A percentile compares a stretch with the other conserved stretches of the same genome.
Conservation (phyloP, 2,797 vertebrate genomes). For the Enteromius anoplus region DNA sequence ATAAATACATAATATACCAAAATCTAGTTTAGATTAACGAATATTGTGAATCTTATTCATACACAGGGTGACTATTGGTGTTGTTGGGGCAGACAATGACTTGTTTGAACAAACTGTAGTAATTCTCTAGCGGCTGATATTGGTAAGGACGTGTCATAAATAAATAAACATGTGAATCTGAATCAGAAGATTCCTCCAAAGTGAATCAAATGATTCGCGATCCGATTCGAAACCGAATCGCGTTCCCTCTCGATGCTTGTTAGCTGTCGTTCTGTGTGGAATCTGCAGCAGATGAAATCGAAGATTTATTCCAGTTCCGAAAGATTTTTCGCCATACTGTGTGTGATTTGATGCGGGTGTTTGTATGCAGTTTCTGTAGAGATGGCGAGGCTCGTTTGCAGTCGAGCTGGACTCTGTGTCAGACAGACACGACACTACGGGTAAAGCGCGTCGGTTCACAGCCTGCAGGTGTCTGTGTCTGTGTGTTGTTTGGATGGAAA, state of each 20-base stretch:
- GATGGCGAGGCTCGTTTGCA: background rate
- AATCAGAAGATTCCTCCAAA: too few relatives aligned
- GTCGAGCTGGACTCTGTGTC: background rate
- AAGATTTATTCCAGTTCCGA: background rate
- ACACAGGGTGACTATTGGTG: too few relatives aligned
- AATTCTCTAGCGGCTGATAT: too few relatives aligned
- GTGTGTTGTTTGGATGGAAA: background rate
- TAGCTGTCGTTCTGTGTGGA: background rate
- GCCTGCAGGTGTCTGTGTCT: background rate
- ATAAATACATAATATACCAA: too few relatives aligned
- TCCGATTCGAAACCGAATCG: too few relatives aligned
- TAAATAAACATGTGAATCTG: too few relatives aligned
- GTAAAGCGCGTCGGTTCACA: background rate
- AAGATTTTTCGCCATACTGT: background rate
- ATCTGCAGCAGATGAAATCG: slow-evolving; percentile 11
- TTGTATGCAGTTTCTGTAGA: background rate
- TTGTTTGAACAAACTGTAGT: too few relatives aligned
- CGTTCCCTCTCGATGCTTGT: background rate
- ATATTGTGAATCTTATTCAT: background rate
- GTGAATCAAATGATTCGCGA: too few relatives aligned
- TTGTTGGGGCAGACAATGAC: too few relatives aligned
- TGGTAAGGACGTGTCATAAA: too few relatives aligned
- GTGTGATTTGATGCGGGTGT: background rate
- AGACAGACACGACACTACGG: background rate
- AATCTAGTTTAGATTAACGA: background rate